phyloP scores from a whole-genome alignment of 2,113 vertebrate genomes.

The Calidris pugnax region DNA sequence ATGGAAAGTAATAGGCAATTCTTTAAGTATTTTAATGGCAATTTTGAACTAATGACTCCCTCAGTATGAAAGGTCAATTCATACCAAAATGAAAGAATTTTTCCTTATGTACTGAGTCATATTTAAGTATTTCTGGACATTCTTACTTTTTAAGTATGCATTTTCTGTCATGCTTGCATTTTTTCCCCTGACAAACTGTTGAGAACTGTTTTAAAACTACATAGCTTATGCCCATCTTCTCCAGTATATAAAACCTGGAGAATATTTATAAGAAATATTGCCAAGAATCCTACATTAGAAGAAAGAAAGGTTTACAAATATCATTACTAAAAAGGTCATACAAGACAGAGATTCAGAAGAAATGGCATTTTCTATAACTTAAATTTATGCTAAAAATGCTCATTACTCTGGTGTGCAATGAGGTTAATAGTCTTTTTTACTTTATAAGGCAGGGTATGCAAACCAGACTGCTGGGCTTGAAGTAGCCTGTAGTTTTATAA shows the following conservation, averaged over 20 bases:
- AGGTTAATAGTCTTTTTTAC: not conserved
- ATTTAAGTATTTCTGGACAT: not conserved
- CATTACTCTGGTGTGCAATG: not conserved
- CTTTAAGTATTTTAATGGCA: not conserved
- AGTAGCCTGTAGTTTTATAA: not conserved
- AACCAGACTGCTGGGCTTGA: not conserved
- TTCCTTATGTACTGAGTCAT: not conserved
- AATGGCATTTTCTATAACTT: slow-evolving; percentile 8
- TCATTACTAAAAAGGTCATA: not conserved
- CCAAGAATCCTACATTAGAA: not conserved
- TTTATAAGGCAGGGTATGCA: not conserved
- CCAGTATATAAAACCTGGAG: not conserved
- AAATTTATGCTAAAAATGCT: slow-evolving; percentile 15
- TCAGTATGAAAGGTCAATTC: not conserved
- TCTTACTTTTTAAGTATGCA: not conserved
- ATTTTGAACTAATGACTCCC: not conserved
- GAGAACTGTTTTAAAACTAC: not conserved
- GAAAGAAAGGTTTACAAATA: not conserved
- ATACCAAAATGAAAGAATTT: not conserved
- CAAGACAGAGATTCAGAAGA: not conserved
- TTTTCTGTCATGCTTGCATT: not conserved
- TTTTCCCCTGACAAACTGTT: not conserved
- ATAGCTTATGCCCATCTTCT: not conserved
- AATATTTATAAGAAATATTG: not conserved
- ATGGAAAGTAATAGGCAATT: not conserved